Evolutionary conservation across 2,113 vertebrate genomes (phyloP).

Genomic region (Hippocampus abdominalis): DNA sequence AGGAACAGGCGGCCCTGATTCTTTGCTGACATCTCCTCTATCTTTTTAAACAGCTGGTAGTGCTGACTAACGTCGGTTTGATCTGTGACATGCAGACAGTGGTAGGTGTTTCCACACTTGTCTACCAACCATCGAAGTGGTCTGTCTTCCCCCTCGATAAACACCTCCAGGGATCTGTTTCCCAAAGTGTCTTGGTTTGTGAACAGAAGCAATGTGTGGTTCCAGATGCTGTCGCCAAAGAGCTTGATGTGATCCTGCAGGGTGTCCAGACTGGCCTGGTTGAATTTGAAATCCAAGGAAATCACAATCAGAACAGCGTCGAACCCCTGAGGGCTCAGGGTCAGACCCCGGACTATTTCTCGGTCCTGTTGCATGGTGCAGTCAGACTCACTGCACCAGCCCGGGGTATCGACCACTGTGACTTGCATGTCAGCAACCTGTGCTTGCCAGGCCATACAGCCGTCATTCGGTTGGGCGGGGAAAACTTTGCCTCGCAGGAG

Average conservation of each 20-base stretch:
- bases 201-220: slow-evolving; percentile 49
- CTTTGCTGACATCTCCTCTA: slow-evolving; percentile 47
- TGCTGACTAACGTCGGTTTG: slow-evolving; percentile 31
- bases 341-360: slow-evolving; percentile 34
- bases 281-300: slow-evolving; percentile 36
- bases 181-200: slow-evolving; percentile 36
- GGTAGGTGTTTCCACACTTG: slow-evolving; percentile 53
- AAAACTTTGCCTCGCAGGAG: slow-evolving; percentile 34
- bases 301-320: slow-evolving; percentile 47
- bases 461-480: neutral
- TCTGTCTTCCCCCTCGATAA: slow-evolving; percentile 41
- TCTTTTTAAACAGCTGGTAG: slow-evolving; percentile 46
- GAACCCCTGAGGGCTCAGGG: slow-evolving; percentile 20
- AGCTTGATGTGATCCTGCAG: slow-evolving; percentile 38
- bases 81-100: slow-evolving; percentile 38
- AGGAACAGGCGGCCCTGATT: slow-evolving; percentile 25
- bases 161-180: slow-evolving; percentile 39
- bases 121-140: slow-evolving; percentile 41
- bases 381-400: slow-evolving; percentile 24
- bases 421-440: slow-evolving; percentile 11
- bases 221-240: slow-evolving; percentile 44
- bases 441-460: neutral
- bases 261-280: slow-evolving; percentile 4
- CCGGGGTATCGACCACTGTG: slow-evolving; percentile 47
- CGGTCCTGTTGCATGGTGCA: slow-evolving; percentile 26